Evolutionary conservation across 2,797 vertebrate genomes (phyloP), one percentile per base, ranked within the genome.

Genomic region (Leuciscus waleckii): DNA sequence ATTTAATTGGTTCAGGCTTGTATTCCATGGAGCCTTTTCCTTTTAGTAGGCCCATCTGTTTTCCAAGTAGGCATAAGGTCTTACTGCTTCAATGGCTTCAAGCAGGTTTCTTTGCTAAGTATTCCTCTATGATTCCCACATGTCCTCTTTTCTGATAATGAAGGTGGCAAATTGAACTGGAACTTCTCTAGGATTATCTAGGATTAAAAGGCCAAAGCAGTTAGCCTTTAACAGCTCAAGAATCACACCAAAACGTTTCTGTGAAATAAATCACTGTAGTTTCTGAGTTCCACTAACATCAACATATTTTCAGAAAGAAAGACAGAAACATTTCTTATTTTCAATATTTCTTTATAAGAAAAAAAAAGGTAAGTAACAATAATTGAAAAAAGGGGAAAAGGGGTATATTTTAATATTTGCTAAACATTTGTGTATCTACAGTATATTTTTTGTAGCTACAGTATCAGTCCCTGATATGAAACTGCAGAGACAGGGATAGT

Each of bases 391-490:
- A 79, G 86, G 11, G 67, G 35, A 79, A 79, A 71, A 29, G 49
- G 82, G 84, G 70, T 68, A 81, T 81, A 86, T 85, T 86, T 74
- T 78, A 79, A 79, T 79, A 63, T 39, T 58, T 76, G 74, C 88
- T 88, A 82, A 81, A 85, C 85, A 81, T 86, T 84, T 86, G 85
- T 88, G 63, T 89, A 87, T 88, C 78, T 88, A 87, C 81, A 89
- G 86, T 86, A 85, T 81, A 90, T 85, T 80, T 37, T 86, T 83
- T 86, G 65, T 88, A 86, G 87, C 89, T 90, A 90, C 82, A 84
- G 79, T 84, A 73, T 88, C 69, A 88, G 86, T 90, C 86, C 89
- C 87, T 88, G 86, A 88, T 89, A 87, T 79, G 73, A 85, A 87
- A 88, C 79, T 67, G 79, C 86, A 90, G 85, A 84, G 68, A 87